These are phyloP conservation scores for Xestobium rufovillosum DNA, from an alignment of 2,888 invertebrate genomes.

Conservation along the genomic window DNA sequence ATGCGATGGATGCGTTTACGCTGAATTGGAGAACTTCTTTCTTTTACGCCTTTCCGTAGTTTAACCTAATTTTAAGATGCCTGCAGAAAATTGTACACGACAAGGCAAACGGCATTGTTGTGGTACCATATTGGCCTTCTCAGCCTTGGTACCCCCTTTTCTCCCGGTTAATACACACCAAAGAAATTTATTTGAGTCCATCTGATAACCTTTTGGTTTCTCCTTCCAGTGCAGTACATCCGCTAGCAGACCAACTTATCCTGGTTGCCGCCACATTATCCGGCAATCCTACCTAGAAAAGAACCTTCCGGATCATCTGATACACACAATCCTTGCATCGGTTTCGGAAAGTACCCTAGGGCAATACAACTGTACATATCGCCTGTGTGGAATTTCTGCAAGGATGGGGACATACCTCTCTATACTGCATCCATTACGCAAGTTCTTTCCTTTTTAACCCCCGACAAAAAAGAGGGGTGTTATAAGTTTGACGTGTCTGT, in stretches of 20 bases:
- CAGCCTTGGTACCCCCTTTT: slow-evolving; percentile 1
- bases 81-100: slow-evolving; percentile 14
- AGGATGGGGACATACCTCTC: neutral
- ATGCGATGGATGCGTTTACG: slow-evolving; percentile 13
- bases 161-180: neutral
- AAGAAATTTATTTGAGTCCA: slow-evolving; percentile 1
- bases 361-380: neutral
- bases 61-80: neutral
- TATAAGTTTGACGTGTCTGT: too few relatives aligned
- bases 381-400: slow-evolving; percentile 6
- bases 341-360: neutral
- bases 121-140: slow-evolving; percentile 17
- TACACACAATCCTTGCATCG: neutral
- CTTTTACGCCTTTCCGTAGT: slow-evolving; percentile 17
- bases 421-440: too few relatives aligned
- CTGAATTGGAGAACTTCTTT: slow-evolving; percentile 9
- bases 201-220: slow-evolving; percentile 5
- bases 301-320: neutral
- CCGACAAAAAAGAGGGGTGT: too few relatives aligned
- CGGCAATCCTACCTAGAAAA: slow-evolving; percentile 1
- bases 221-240: slow-evolving; percentile 2
- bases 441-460: too few relatives aligned
- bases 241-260: slow-evolving; percentile 6
- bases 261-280: slow-evolving; percentile 7
- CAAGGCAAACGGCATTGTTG: slow-evolving; percentile 22